A percentile compares a stretch with the other conserved stretches of the same genome.
Conservation (phyloP, 2,113 vertebrate species). For the Malurus cyaneus region DNA sequence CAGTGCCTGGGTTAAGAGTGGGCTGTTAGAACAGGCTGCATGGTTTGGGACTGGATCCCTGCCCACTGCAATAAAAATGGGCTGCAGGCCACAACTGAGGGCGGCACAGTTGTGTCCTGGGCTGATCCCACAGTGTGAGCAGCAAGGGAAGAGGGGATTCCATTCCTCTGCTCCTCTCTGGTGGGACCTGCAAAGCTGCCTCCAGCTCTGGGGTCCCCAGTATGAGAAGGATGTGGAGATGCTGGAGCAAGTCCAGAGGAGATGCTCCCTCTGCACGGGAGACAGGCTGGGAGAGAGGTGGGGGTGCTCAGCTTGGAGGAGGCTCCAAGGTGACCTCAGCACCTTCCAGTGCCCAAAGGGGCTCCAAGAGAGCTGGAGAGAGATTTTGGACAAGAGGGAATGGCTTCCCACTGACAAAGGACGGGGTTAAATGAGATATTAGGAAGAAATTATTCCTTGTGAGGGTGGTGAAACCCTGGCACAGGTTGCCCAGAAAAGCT, state of each 20-base stretch:
- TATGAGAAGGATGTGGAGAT: neutral
- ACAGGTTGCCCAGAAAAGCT: neutral
- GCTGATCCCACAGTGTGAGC: neutral
- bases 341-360: neutral
- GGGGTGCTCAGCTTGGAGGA: neutral
- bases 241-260: neutral
- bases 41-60: neutral
- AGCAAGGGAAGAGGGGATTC: neutral
- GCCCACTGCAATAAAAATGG: neutral
- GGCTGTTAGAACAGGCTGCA: neutral
- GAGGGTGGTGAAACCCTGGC: neutral
- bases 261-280: neutral
- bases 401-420: neutral
- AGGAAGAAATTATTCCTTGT: neutral
- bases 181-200: neutral
- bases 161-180: no score
- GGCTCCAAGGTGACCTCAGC: neutral
- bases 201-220: neutral
- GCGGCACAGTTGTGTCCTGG: rapidly evolving
- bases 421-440: neutral
- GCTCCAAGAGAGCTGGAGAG: neutral
- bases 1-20: neutral
- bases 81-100: neutral
- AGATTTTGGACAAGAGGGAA: neutral
- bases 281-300: neutral